phyloP scores from a whole-genome alignment of 2,797 vertebrate genomes.

The Melanogrammus aeglefinus region DNA sequence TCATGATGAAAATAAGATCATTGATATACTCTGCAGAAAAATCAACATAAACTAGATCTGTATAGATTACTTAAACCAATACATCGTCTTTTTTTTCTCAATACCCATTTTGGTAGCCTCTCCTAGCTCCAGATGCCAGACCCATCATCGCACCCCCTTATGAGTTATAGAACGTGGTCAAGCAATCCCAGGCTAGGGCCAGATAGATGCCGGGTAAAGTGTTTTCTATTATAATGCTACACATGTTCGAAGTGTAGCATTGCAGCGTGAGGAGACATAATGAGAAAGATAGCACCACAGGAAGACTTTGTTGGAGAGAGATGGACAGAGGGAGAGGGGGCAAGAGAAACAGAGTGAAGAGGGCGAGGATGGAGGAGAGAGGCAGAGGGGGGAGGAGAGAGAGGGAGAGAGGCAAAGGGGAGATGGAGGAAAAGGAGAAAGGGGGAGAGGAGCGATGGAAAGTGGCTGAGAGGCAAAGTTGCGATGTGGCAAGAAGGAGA shows the following conservation, averaged over 20 bases:
- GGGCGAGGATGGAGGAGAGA: not conserved
- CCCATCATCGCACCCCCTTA: not conserved
- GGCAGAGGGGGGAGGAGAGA: not conserved
- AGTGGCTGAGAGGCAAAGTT: not conserved
- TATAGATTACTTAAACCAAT: not conserved
- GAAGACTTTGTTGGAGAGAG: not conserved
- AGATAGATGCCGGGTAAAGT: not conserved
- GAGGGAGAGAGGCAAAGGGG: not conserved
- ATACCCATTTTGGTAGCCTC: not conserved
- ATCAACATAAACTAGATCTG: not conserved
- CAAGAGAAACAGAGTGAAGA: not conserved
- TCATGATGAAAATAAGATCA: not conserved
- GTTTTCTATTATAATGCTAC: slow-evolving; percentile 2
- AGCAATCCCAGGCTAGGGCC: not conserved
- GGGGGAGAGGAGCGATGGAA: not conserved
- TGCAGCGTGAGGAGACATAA: not conserved
- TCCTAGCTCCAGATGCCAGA: not conserved
- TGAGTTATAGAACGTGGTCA: not conserved
- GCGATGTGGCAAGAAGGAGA: not conserved
- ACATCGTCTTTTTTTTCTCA: not conserved
- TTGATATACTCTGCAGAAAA: not conserved
- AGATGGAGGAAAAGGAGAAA: not conserved
- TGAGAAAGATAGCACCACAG: not conserved
- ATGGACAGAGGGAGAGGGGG: not conserved
- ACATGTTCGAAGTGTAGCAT: not conserved